A percentile compares a stretch with the other conserved stretches of the same genome.
Conservation (phyloP, 2,113 vertebrate genomes). For the Petrocephalus microphthalmus region DNA sequence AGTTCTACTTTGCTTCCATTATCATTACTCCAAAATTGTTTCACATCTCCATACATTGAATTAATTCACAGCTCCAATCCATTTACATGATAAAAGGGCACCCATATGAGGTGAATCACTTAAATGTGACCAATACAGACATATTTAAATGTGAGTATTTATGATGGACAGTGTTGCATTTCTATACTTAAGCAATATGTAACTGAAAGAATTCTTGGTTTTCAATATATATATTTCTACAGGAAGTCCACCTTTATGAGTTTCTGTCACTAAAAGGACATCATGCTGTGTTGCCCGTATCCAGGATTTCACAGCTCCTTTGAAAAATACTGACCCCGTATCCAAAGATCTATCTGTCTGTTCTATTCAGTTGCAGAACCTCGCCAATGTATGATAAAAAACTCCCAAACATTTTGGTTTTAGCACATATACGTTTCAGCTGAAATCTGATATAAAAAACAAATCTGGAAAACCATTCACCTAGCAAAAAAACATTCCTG, state of each 20-base stretch:
- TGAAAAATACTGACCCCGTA: not conserved
- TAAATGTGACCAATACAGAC: constrained; percentile 30
- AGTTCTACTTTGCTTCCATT: not conserved
- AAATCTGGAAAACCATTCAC: not conserved
- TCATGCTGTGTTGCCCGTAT: not conserved
- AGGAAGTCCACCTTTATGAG: not conserved
- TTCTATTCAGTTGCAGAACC: not conserved
- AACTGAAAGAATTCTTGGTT: not conserved
- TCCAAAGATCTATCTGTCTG: not conserved
- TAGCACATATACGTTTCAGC: not conserved
- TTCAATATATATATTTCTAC: not conserved
- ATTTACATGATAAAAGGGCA: constrained; percentile 32
- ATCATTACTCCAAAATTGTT: constrained; percentile 5
- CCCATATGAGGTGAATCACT: constrained; percentile 9
- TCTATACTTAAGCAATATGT: not conserved
- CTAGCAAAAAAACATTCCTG: not conserved
- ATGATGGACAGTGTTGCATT: constrained; percentile 30
- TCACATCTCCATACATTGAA: not conserved
- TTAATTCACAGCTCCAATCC: constrained; percentile 23
- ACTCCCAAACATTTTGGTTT: not conserved
- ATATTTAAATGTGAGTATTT: constrained; percentile 35
- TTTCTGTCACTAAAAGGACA: not conserved
- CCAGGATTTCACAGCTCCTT: not conserved
- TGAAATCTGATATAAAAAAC: not conserved
- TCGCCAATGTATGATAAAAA: not conserved